Evolutionary conservation across 2,797 vertebrate species (phyloP).

Genomic region (Coccyzus lansbergi): DNA sequence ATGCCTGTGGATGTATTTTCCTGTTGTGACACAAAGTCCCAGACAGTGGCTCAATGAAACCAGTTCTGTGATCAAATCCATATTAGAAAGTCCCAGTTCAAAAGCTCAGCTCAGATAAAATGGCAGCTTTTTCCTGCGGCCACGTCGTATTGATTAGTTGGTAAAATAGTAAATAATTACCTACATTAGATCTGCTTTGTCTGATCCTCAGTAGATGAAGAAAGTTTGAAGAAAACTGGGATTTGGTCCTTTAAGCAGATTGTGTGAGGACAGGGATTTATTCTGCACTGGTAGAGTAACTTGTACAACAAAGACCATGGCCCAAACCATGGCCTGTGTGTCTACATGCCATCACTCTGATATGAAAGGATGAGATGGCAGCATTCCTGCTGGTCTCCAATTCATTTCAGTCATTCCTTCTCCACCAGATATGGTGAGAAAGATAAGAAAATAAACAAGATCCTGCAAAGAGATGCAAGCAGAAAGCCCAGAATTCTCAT

Average conservation of each 20-base stretch:
- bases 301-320: neutral
- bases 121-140: neutral
- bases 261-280: neutral
- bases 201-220: neutral
- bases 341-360: neutral
- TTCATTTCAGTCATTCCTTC: neutral
- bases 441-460: neutral
- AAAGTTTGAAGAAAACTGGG: neutral
- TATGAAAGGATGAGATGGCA: rapidly evolving
- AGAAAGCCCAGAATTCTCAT: neutral
- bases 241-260: neutral
- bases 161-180: neutral
- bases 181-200: neutral
- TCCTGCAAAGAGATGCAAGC: neutral
- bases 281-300: rapidly evolving
- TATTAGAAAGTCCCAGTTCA: neutral
- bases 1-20: neutral
- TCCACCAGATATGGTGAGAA: neutral
- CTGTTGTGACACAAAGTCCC: rapidly evolving
- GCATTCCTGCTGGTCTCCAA: neutral
- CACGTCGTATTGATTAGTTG: neutral
- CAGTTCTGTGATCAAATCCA: rapidly evolving
- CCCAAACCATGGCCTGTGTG: neutral
- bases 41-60: neutral
- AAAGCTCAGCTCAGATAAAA: neutral